Base-by-base conservation (phyloP, 2,888 invertebrate genomes). In the Fissipunctia ypsillon region DNA sequence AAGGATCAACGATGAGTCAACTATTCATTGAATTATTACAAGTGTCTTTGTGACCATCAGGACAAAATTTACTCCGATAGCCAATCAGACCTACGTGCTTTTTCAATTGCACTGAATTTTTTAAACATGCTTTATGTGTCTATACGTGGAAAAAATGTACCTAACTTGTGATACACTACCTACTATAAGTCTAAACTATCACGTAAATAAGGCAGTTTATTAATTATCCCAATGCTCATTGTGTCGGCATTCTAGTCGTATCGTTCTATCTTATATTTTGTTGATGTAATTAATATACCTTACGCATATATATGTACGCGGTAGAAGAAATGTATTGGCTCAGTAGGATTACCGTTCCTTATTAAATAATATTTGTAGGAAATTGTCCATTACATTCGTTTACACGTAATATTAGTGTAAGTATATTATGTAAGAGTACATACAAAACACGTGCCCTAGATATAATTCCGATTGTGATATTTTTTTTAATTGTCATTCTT, bases 401-500 rank as follows among this genome's bases (percentile, higher is more conserved):
- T 86, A 86, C 84, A 84, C 78, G 80, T 89, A 88, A 88, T 74
- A 78, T 84, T 88, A 89, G 76, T 73, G 76, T 88, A 86, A 84
- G 83, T 86, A 83, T 48, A 83, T 79, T 81, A 78, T 87, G 77
- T 91, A 89, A 89, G 89, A 88, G 85, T 90, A 86, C 89, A 90
- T 88, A 85, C 81, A 87, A 89, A 85, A 81, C 87, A 88, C 88
- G 84, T 91, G 91, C 88, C 88, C 88, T 93, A 93, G 92, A 75
- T 81, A 85, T 93, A 93, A 90, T 91, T 89, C 91, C 87, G 90
- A 92, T 90, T 94, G 94, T 95, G 94, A 94, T 95, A 94, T 93
- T 91, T 90, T 89, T 84, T 91, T 91, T 87, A 70, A 80, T 66
- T 74, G 59, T 68, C 67, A 63, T 80, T 67, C n/a, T 70, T 76